Base-by-base conservation (phyloP, 2,113 vertebrate genomes). In the Oryzias melastigma region DNA sequence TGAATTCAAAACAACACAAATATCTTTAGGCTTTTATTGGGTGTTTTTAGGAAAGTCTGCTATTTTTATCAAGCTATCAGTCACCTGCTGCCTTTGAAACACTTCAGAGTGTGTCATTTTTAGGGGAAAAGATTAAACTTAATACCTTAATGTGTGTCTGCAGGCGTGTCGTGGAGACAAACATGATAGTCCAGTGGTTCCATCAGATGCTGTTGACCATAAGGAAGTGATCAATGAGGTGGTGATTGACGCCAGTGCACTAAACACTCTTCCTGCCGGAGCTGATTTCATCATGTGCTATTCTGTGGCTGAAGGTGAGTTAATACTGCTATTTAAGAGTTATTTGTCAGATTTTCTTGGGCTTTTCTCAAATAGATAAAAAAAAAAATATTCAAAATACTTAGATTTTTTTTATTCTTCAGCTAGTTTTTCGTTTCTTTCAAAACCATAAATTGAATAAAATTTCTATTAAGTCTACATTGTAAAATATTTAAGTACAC, bases 211-310 rank as follows among this genome's bases (percentile, higher is more conserved):
- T 0, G 87, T 88, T 64, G 97, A 95, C 18, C 58, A 56, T 3
- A 51, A 60, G 1, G 4, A 24, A 1, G 24, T 52, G 19, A 63
- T 7, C 2, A 95, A 89, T 10, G 35, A 89, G 29, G 93, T 91
- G 3, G 83, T 93, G 80, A 93, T 95, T 50, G 97, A 99, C 0
- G 93, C 94, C 0, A 91, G 94, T 4, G 83, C 90, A 0, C 47
- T 96, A 5, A 87, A 91, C 10, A 95, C 95, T 0, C 86, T 99
- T 52, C 97, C 97, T 2, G 94, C 97, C 0, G 96, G 95, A 1
- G 97, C 97, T 0, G 97, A 99, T 77, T 99, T 98, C 60, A 86
- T 99, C 73, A 98, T 99, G 96, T 99, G 97, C 64, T 99, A 98
- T 82, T 99, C 97, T 1, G 97, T 99, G 45, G 96, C 96, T 0